These are phyloP conservation scores for Sitodiplosis mosellana DNA, from an alignment of 1,140 invertebrate genomes.

Conservation along the genomic window DNA sequence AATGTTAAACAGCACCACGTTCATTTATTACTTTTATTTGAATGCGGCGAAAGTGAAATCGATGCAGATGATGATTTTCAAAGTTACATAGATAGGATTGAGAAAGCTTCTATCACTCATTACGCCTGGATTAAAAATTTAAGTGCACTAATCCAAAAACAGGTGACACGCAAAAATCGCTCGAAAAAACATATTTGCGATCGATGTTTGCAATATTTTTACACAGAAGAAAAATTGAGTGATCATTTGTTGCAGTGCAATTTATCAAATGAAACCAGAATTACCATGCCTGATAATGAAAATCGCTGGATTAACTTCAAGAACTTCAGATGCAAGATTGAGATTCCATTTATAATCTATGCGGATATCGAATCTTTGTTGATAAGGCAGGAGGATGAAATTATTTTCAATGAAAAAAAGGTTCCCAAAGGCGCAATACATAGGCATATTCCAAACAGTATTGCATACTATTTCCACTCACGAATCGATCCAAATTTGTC, in stretches of 20 bases:
- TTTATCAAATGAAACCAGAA: neutral
- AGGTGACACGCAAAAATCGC: conserved; percentile 10
- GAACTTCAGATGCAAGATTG: conserved; percentile 12
- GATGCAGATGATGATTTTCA: no score
- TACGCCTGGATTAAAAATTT: conserved; percentile 17
- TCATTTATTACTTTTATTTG: neutral
- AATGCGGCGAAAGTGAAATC: neutral
- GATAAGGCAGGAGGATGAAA: no score
- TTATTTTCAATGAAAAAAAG: neutral
- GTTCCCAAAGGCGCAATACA: conserved; percentile 9
- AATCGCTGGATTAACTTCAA: conserved; percentile 6
- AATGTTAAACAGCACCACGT: no score
- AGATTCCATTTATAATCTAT: conserved; percentile 17
- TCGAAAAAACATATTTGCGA: conserved; percentile 14
- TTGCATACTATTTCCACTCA: conserved; percentile 15
- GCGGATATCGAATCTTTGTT: conserved; percentile 20
- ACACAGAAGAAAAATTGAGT: conserved; percentile 8
- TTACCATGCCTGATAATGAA: neutral
- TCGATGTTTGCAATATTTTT: conserved; percentile 13
- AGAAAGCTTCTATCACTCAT: conserved; percentile 5
- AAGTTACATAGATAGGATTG: neutral
- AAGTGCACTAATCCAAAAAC: conserved; percentile 10
- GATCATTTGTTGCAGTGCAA: conserved; percentile 6
- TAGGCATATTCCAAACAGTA: conserved; percentile 16
- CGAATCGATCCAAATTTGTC: conserved; percentile 12